phyloP scores from a whole-genome alignment of 2,113 vertebrate genomes.

The Potamarius usumacintae region DNA sequence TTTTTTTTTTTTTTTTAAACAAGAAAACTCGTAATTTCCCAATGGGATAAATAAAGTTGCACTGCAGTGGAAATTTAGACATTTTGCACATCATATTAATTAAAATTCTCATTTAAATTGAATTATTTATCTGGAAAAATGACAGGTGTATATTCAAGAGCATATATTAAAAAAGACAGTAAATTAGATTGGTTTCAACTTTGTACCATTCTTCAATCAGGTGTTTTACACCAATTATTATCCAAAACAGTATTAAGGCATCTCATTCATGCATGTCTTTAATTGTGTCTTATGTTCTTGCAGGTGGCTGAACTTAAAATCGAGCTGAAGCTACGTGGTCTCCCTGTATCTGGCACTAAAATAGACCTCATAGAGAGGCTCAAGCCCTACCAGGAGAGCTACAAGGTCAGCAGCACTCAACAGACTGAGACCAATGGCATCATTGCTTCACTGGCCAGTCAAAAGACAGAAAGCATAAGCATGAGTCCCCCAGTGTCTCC shows the following conservation, averaged over 20 bases:
- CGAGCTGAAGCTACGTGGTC: conserved; percentile 90
- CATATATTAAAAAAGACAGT: background rate
- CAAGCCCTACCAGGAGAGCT: conserved; percentile 85
- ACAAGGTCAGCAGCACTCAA: conserved; percentile 61
- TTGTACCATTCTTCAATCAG: background rate
- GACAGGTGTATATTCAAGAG: background rate
- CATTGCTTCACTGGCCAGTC: conserved; percentile 68
- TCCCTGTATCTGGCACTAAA: conserved; percentile 96
- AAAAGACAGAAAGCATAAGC: conserved; percentile 68
- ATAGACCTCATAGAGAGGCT: conserved; percentile 93
- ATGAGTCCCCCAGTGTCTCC: conserved; percentile 87
- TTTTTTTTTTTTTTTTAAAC: background rate
- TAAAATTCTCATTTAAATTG: no score
- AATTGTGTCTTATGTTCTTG: conserved; percentile 17
- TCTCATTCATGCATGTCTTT: background rate
- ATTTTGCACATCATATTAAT: background rate
- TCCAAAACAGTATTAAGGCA: background rate
- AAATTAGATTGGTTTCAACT: background rate
- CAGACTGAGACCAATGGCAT: conserved; percentile 37
- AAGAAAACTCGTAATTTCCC: background rate
- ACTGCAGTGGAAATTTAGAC: background rate
- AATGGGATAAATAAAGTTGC: background rate
- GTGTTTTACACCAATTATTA: background rate
- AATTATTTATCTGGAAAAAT: background rate
- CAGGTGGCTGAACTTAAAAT: conserved; percentile 95